Percentiles rank a stretch among this genome's conserved stretches.
Conservation (phyloP, 1,140 invertebrate species). For the Macrosteles quadrilineatus region DNA sequence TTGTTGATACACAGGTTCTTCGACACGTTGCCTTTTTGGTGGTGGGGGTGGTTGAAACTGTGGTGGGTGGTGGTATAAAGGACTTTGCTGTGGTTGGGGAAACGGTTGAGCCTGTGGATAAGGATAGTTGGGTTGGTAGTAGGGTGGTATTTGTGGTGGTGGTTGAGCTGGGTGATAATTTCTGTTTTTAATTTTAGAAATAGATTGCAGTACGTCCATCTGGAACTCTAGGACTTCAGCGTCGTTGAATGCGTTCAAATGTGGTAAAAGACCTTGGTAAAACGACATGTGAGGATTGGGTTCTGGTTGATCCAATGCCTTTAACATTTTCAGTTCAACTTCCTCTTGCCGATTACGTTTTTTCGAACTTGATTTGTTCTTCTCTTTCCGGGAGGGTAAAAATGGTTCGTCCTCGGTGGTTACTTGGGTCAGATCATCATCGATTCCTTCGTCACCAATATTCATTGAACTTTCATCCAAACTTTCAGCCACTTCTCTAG, state of each 20-base stretch:
- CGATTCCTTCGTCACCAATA: background rate
- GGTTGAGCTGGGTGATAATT: background rate
- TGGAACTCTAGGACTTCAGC: slow-evolving; percentile 32
- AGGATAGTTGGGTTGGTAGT: background rate
- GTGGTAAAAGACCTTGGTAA: background rate
- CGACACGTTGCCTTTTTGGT: too few species aligned
- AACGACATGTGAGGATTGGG: slow-evolving; percentile 25
- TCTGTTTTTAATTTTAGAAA: background rate
- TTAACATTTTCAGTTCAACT: slow-evolving; percentile 28
- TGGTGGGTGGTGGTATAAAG: too few species aligned
- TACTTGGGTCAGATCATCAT: background rate
- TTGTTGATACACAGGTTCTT: too few species aligned
- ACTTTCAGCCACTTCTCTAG: slow-evolving; percentile 22
- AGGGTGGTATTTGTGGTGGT: background rate
- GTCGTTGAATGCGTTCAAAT: slow-evolving; percentile 30
- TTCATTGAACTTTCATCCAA: slow-evolving; percentile 5
- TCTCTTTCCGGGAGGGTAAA: too few species aligned
- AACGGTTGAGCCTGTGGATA: background rate
- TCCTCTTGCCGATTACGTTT: slow-evolving; percentile 24
- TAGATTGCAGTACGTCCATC: slow-evolving; percentile 13
- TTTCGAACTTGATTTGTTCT: background rate
- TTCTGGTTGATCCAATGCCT: slow-evolving; percentile 15
- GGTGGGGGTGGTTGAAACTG: too few species aligned
- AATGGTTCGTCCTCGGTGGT: background rate
- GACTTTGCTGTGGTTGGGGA: background rate